Evolutionary conservation across 2,797 vertebrate species (phyloP).

Genomic region (Nyctibius grandis): DNA sequence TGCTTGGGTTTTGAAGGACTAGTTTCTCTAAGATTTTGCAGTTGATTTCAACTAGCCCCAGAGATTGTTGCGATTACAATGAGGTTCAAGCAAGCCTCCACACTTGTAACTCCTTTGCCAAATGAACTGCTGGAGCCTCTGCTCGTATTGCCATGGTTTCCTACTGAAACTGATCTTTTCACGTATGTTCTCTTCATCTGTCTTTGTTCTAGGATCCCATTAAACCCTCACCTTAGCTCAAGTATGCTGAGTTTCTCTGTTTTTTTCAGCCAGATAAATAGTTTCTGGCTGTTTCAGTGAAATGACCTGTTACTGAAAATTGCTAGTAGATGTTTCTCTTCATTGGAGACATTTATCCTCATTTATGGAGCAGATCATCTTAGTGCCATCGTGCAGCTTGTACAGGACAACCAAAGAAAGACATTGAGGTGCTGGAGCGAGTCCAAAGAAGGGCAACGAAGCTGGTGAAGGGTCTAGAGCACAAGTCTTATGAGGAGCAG

Average conservation of each 20-base stretch:
- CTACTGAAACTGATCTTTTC: background rate
- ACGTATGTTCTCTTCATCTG: background rate
- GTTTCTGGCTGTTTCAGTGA: background rate
- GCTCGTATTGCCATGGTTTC: background rate
- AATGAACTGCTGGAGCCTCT: background rate
- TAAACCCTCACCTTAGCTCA: background rate
- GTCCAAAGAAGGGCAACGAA: too few relatives aligned
- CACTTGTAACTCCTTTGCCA: background rate
- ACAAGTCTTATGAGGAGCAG: too few relatives aligned
- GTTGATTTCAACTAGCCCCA: background rate
- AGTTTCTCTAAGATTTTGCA: background rate
- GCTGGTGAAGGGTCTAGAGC: too few relatives aligned
- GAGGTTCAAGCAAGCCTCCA: background rate
- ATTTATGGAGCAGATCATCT: too few relatives aligned
- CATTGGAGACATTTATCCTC: too few relatives aligned
- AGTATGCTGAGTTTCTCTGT: background rate
- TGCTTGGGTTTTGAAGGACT: background rate
- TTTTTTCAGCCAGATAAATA: background rate
- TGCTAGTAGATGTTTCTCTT: background rate
- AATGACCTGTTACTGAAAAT: background rate
- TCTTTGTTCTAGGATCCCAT: background rate
- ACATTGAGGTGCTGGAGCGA: too few relatives aligned
- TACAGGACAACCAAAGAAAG: too few relatives aligned
- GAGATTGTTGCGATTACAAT: background rate
- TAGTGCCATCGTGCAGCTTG: too few relatives aligned